Base-by-base conservation (phyloP, 1,140 invertebrate species). In the Nasonia longicornis region DNA sequence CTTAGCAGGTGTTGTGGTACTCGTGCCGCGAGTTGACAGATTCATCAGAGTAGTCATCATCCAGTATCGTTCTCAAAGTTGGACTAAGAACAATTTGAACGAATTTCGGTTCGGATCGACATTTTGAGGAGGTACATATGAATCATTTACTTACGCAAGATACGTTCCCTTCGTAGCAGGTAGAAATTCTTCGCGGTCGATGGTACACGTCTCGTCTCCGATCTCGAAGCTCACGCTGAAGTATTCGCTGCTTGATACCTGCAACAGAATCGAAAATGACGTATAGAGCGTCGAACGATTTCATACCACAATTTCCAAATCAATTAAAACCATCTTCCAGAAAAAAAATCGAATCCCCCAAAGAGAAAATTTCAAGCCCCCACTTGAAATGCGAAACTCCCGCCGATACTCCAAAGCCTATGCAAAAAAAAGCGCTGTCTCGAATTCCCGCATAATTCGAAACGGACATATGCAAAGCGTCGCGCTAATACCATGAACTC, bases 231-330 rank as follows among this genome's bases (percentile, higher is more conserved):
- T 94, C 73, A 96, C 93, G 82, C 94, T 95, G 89, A 95, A 95
- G 87, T 94, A 95, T 85, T 95, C 94, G 72, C 94, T 95, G 88
- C 94, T 95, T 66, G 94, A 94, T 87, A 94, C 94, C 94, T 95
- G 89, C 42, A 90, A 89, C 22, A 31, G 7, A 67, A 67, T 67
- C 8, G 12, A 26, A 12, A 29, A 29, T 26, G 2, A 14, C 2
- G 26, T 29, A 11, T 67, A 52, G 26, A 26, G 26, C 26, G 48
- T 48, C 45, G 14, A 26, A 26, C 26, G 26, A 26, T 26, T 26
- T 26, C 26, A 26, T 26, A 26, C 26, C 22, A 31, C 1, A 67
- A 26, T 48, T 16, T 16, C 4, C 45, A 48, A 14, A 48, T 14
- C 20, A 64, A 22, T 16, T 16, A 64, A 64, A 10, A 10, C 4